phyloP scores from a whole-genome alignment of 2,888 invertebrate species.

The Itoplectis maculator region DNA sequence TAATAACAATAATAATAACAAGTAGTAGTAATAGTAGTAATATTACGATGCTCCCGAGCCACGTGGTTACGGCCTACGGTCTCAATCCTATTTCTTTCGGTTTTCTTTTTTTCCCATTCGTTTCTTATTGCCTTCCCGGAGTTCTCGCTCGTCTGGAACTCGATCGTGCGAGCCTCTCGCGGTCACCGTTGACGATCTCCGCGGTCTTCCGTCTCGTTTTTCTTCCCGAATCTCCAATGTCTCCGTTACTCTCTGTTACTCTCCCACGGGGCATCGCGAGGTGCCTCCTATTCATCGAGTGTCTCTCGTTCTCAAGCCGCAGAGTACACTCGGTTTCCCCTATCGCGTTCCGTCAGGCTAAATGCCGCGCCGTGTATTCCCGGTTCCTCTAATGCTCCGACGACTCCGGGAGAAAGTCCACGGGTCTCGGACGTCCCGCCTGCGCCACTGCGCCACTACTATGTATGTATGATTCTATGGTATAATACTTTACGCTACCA shows the following conservation, averaged over 20 bases:
- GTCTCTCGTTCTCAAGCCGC: slow-evolving; percentile 46
- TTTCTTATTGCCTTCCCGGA: background rate
- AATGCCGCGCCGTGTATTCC: background rate
- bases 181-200: slow-evolving; percentile 44
- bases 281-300: slow-evolving; percentile 44
- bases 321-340: slow-evolving; percentile 13
- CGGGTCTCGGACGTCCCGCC: slow-evolving; percentile 31
- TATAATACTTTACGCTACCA: slow-evolving; percentile 23
- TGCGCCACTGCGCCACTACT: slow-evolving; percentile 17
- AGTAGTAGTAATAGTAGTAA: background rate
- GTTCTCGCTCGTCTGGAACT: too few relatives aligned
- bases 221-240: slow-evolving; percentile 11
- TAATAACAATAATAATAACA: slow-evolving; percentile 15
- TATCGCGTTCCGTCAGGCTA: slow-evolving; percentile 20
- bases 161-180: slow-evolving; percentile 37
- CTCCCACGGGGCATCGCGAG: slow-evolving; percentile 32
- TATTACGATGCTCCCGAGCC: background rate
- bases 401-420: slow-evolving; percentile 48
- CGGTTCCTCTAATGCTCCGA: slow-evolving; percentile 27
- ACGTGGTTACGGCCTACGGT: slow-evolving; percentile 50
- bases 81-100: slow-evolving; percentile 1
- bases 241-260: slow-evolving; percentile 25
- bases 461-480: background rate
- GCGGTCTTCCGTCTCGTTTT: slow-evolving; percentile 36
- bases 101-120: background rate